Evolutionary conservation across 2,113 vertebrate species (phyloP).

Genomic region (Erythrolamprus reginae): DNA sequence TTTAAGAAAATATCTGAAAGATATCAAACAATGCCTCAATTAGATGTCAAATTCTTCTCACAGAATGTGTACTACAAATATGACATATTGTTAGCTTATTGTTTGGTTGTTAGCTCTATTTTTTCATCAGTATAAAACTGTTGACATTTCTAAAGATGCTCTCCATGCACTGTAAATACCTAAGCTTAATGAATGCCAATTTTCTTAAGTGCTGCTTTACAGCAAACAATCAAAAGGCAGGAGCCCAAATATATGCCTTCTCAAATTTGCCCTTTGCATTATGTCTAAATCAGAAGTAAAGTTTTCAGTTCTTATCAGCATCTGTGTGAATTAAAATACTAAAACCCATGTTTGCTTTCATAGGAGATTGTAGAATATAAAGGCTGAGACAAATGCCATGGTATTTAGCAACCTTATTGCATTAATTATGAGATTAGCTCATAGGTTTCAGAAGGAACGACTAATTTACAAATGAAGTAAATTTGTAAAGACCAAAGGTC

Average conservation of each 20-base stretch:
- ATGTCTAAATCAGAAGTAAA: not conserved
- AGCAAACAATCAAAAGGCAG: conserved; percentile 34
- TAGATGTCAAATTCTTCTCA: not conserved
- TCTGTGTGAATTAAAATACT: not conserved
- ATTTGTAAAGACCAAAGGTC: not conserved
- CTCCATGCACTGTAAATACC: conserved; percentile 33
- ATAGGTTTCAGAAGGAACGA: not conserved
- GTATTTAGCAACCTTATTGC: not conserved
- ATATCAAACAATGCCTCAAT: not conserved
- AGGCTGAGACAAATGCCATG: not conserved
- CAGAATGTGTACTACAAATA: not conserved
- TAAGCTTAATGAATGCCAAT: conserved; percentile 45
- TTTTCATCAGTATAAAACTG: conserved; percentile 25
- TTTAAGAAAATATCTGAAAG: not conserved
- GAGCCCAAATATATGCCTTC: not conserved
- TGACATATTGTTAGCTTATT: not conserved
- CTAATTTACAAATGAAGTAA: not conserved
- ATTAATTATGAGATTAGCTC: not conserved
- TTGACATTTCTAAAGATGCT: conserved; percentile 41
- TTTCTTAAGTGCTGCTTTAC: conserved; percentile 41
- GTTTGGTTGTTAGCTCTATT: not conserved
- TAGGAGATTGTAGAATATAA: not conserved
- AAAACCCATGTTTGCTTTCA: not conserved
- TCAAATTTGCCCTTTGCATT: conserved; percentile 20
- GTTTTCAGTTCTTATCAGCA: not conserved